phyloP scores from a whole-genome alignment of 2,888 invertebrate species.

The Morpho deidamia region DNA sequence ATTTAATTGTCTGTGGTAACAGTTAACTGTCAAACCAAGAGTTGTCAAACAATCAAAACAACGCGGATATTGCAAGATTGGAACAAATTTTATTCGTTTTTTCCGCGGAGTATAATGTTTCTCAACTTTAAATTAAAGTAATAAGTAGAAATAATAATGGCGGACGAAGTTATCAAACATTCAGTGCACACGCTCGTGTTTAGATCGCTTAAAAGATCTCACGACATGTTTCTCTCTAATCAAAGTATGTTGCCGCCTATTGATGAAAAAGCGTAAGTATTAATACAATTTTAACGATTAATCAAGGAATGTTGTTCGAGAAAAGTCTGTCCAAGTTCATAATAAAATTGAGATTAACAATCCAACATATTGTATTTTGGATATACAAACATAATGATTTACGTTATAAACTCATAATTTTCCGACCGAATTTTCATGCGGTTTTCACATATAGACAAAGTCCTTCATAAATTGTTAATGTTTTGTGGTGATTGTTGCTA shows the following conservation, averaged over 20 bases:
- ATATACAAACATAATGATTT: too few relatives aligned
- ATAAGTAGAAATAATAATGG: slow-evolving; percentile 47
- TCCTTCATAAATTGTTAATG: background rate
- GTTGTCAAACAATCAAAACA: background rate
- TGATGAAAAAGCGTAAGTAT: slow-evolving; percentile 89
- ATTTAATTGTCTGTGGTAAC: too few relatives aligned
- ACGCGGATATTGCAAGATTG: background rate
- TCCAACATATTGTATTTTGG: too few relatives aligned
- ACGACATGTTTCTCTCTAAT: slow-evolving; percentile 97
- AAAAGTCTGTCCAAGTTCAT: too few relatives aligned
- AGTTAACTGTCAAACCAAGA: background rate
- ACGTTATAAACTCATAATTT: too few relatives aligned
- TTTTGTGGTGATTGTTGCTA: too few relatives aligned
- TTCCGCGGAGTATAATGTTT: too few relatives aligned
- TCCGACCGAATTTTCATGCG: background rate
- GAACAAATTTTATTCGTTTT: too few relatives aligned
- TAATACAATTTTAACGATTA: background rate
- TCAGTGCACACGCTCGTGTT: slow-evolving; percentile 98
- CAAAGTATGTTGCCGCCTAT: slow-evolving; percentile 90
- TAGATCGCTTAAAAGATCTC: slow-evolving; percentile 96
- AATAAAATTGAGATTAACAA: too few relatives aligned
- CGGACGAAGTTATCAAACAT: slow-evolving; percentile 95
- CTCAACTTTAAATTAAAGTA: background rate
- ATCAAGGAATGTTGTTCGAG: background rate
- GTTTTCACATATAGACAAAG: background rate